A percentile compares a stretch with the other conserved stretches of the same genome.
Evolutionary conservation across 2,888 invertebrate genomes (phyloP).

Genomic region (Mayetiola destructor): DNA sequence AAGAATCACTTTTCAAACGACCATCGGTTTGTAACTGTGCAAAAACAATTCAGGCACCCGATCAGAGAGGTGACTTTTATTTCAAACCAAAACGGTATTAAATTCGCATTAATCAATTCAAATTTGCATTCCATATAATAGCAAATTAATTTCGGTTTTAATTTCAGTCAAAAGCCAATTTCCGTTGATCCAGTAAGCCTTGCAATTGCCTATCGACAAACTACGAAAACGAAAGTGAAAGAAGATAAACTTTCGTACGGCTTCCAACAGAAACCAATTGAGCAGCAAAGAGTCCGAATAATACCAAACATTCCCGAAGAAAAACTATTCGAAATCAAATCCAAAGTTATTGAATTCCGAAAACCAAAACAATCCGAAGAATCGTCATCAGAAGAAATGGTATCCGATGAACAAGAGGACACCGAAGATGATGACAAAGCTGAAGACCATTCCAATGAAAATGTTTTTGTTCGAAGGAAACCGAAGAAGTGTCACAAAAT

Average conservation of each 20-base stretch:
- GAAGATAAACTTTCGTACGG: constrained; percentile 23
- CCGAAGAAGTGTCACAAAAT: too few relatives aligned
- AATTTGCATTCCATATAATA: neutral
- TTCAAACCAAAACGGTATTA: neutral
- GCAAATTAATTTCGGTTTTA: too few relatives aligned
- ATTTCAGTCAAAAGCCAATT: neutral
- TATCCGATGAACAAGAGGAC: neutral
- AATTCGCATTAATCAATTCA: neutral
- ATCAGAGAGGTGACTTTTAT: neutral
- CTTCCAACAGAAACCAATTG: constrained; percentile 35
- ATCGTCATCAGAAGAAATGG: too few relatives aligned
- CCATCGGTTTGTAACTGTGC: neutral
- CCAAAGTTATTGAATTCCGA: neutral
- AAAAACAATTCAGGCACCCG: neutral
- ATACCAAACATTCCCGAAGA: neutral
- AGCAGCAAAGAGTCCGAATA: neutral
- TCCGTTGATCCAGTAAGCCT: constrained; percentile 40
- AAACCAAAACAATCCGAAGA: neutral
- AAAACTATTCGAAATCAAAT: neutral
- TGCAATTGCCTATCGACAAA: constrained; percentile 34
- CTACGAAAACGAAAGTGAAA: constrained; percentile 27
- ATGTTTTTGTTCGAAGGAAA: too few relatives aligned
- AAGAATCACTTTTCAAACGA: neutral
- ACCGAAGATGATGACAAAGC: neutral
- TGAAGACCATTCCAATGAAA: too few relatives aligned